These are phyloP conservation scores for Petrocephalus sullivani DNA, from an alignment of 2,797 vertebrate species.

Conservation along the genomic window DNA sequence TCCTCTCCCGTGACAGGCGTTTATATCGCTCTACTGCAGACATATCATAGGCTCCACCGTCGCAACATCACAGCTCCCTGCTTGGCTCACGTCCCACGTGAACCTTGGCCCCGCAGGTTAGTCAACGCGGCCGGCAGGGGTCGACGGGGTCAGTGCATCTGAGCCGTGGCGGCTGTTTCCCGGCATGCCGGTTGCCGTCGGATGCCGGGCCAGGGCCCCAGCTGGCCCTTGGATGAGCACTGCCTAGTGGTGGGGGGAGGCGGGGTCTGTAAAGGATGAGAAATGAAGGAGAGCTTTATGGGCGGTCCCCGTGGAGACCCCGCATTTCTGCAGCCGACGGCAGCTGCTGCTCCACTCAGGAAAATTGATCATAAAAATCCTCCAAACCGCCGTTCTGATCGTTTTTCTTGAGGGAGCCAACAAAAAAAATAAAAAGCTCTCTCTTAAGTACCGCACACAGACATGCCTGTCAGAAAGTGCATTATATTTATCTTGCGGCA, in stretches of 20 bases:
- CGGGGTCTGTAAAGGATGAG: background rate
- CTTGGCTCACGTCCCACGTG: slow-evolving; percentile 8
- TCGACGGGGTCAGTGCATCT: background rate
- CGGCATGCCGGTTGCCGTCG: background rate
- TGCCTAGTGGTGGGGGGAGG: background rate
- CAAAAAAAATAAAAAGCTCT: background rate
- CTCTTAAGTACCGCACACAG: background rate
- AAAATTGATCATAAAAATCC: slow-evolving; percentile 12
- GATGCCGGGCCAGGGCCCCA: background rate
- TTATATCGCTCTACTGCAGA: background rate
- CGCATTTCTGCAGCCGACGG: background rate
- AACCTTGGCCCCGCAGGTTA: background rate
- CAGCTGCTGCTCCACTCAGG: slow-evolving; percentile 16
- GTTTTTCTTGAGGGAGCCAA: background rate
- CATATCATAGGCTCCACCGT: background rate
- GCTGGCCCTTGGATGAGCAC: background rate
- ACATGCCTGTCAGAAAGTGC: background rate
- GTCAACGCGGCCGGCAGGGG: background rate
- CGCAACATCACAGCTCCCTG: background rate
- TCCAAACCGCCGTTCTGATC: background rate
- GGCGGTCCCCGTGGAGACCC: background rate
- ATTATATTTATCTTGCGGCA: background rate
- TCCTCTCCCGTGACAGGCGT: background rate
- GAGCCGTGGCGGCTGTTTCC: background rate
- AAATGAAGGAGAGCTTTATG: background rate